Percentiles rank a stretch among this genome's conserved stretches.
These are phyloP conservation scores for Polyommatus iphigenia DNA, from an alignment of 2,888 invertebrate genomes.

Conservation along the genomic window DNA sequence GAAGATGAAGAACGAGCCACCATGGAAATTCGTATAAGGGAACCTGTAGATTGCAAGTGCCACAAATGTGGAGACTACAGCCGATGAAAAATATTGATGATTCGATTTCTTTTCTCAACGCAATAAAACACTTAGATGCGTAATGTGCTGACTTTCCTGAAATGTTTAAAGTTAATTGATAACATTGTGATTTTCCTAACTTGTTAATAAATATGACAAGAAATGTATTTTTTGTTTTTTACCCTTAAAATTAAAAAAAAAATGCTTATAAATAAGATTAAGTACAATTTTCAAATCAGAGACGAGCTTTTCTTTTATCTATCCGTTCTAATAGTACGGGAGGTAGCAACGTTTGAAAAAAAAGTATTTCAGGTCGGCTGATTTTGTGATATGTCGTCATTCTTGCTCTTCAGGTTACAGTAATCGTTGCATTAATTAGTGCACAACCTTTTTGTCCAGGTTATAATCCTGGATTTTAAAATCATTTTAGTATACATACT, in stretches of 20 bases:
- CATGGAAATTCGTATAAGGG: conserved; percentile 91
- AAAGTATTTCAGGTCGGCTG: too few species aligned
- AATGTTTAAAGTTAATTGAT: background rate
- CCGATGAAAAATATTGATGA: conserved; percentile 70
- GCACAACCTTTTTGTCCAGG: too few species aligned
- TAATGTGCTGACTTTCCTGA: background rate
- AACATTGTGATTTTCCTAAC: background rate
- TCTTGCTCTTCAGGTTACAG: too few species aligned
- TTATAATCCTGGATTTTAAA: too few species aligned
- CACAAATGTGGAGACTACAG: conserved; percentile 93
- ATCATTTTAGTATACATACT: too few species aligned
- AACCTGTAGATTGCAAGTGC: conserved; percentile 94
- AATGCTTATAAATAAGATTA: background rate
- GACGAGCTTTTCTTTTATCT: background rate
- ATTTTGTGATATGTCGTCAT: too few species aligned
- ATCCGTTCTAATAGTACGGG: too few species aligned
- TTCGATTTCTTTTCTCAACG: background rate
- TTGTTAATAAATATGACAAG: background rate
- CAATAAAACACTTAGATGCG: background rate
- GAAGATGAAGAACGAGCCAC: conserved; percentile 84
- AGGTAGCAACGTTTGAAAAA: too few species aligned
- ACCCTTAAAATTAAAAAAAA: background rate
- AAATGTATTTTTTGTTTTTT: background rate
- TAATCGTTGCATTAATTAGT: too few species aligned
- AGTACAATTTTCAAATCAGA: background rate